These are phyloP conservation scores for Tenodera sinensis DNA, from an alignment of 2,888 invertebrate species.

Conservation along the genomic window DNA sequence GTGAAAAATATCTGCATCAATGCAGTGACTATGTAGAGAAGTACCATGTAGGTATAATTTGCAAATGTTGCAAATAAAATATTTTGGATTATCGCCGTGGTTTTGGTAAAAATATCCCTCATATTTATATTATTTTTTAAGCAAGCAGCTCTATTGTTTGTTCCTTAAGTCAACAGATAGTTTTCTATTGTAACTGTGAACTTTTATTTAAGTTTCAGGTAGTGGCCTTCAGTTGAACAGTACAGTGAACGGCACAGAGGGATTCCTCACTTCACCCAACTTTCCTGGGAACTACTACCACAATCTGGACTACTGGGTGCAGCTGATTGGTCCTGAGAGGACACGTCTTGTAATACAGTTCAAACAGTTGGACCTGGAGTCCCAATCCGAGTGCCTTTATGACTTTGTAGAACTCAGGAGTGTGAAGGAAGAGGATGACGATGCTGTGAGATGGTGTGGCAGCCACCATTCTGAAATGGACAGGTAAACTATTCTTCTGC, in stretches of 20 bases:
- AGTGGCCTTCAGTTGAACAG: constrained; percentile 55
- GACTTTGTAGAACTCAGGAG: constrained; percentile 67
- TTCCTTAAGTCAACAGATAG: too few relatives aligned
- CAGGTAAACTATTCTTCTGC: constrained; percentile 34
- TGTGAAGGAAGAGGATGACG: constrained; percentile 28
- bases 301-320: constrained; percentile 66
- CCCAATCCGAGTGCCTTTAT: constrained; percentile 73
- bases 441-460: constrained; percentile 53
- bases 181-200: background rate
- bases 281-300: constrained; percentile 70
- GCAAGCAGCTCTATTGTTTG: too few relatives aligned
- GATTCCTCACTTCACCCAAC: constrained; percentile 64
- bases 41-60: too few relatives aligned
- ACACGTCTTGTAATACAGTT: constrained; percentile 68
- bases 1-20: too few relatives aligned
- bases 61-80: too few relatives aligned
- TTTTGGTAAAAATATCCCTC: too few relatives aligned
- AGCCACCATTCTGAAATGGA: constrained; percentile 51
- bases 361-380: constrained; percentile 66
- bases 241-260: constrained; percentile 62
- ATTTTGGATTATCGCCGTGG: too few relatives aligned
- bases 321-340: constrained; percentile 60
- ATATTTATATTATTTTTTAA: too few relatives aligned
- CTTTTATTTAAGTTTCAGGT: constrained; percentile 38
- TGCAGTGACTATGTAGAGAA: too few relatives aligned